Conservation (phyloP, 1,140 invertebrate species). For the Lepidurus arcticus region DNA sequence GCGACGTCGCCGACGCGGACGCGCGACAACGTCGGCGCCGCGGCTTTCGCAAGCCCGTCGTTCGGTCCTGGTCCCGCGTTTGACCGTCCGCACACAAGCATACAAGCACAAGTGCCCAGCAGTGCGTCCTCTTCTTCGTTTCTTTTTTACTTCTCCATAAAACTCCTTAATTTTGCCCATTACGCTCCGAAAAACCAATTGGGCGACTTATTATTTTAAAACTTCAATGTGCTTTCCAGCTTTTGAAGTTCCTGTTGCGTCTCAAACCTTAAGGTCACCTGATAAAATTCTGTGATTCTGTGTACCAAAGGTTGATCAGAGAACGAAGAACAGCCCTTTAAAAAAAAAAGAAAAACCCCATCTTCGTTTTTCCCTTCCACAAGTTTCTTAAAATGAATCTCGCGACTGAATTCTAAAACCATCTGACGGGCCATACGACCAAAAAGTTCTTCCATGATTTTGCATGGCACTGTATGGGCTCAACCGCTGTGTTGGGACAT, state of each 20-base stretch:
- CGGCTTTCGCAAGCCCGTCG: not conserved
- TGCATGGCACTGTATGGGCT: conserved; percentile 14
- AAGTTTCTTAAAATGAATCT: not conserved
- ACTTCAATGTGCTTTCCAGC: too few species aligned
- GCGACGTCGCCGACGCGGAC: conserved; percentile 16
- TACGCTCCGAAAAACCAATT: not conserved
- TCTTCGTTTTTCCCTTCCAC: not conserved
- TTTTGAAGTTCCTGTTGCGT: too few species aligned
- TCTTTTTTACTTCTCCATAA: too few species aligned
- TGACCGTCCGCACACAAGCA: not conserved
- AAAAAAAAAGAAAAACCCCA: too few species aligned
- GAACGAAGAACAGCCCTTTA: too few species aligned
- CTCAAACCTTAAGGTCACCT: too few species aligned
- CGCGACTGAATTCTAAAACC: not conserved
- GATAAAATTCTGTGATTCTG: too few species aligned
- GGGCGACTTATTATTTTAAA: not conserved
- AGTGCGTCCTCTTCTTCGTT: not conserved
- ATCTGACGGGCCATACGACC: not conserved
- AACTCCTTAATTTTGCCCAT: not conserved
- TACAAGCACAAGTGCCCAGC: conserved; percentile 2
- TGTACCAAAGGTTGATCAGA: too few species aligned
- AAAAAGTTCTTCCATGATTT: not conserved
- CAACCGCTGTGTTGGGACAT: conserved; percentile 21
- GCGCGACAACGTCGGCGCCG: conserved; percentile 19
- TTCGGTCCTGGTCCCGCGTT: conserved; percentile 7